Evolutionary conservation across 2,797 vertebrate species (phyloP).

Genomic region (Trematomus bernacchii): DNA sequence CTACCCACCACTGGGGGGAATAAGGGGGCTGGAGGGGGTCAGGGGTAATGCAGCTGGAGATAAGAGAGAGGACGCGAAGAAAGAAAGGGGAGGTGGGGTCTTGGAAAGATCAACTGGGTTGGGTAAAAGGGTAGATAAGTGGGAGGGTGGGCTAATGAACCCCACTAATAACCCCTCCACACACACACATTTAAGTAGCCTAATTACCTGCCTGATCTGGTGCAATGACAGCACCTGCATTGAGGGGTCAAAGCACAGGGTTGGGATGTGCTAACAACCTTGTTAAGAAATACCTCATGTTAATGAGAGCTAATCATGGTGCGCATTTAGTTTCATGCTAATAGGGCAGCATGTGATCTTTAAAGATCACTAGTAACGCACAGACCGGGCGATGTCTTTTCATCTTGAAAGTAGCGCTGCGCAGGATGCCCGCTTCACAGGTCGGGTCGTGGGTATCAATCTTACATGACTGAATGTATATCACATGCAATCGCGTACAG

Average conservation of each 20-base stretch:
- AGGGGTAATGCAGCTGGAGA: conserved; percentile 65
- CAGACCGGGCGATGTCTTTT: conserved; percentile 54
- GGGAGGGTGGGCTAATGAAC: conserved; percentile 71
- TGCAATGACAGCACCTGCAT: conserved; percentile 71
- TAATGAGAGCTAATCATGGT: conserved; percentile 72
- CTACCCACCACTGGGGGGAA: conserved; percentile 46
- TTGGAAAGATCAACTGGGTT: conserved; percentile 73
- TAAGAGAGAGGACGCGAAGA: conserved; percentile 67
- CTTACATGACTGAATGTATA: conserved; percentile 37
- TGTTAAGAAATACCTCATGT: conserved; percentile 70
- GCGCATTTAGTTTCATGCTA: conserved; percentile 67
- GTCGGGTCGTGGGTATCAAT: conserved; percentile 20
- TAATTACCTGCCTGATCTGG: conserved; percentile 78
- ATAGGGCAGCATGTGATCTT: conserved; percentile 61
- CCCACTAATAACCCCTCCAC: conserved; percentile 46
- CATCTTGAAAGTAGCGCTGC: conserved; percentile 67
- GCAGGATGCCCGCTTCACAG: conserved; percentile 35
- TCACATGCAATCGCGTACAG: conserved; percentile 34
- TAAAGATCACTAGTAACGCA: conserved; percentile 60
- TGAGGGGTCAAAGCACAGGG: conserved; percentile 47
- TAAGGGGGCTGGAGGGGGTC: conserved; percentile 56
- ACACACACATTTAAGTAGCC: conserved; percentile 55
- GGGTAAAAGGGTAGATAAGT: conserved; percentile 66
- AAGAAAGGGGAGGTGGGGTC: conserved; percentile 64
- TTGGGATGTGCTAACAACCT: conserved; percentile 67